Evolutionary conservation across 64 coral and sea anemone genomes (phyloP), one percentile per base, ranked within the genome.

Genomic region (Actinia tenebrosa): DNA sequence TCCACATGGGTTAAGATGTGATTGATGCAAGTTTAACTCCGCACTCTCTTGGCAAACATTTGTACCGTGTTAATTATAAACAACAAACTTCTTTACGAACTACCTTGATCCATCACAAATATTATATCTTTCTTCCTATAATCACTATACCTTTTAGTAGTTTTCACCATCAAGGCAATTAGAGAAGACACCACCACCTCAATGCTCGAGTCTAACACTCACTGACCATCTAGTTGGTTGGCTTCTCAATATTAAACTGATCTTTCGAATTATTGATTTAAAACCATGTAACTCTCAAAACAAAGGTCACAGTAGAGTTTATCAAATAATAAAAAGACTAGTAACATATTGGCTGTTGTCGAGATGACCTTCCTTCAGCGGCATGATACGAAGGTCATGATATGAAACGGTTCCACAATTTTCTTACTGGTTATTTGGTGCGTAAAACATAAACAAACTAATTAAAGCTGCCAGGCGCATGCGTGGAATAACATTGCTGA

Each of bases 381-480:
- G 30, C 30, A 37, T 37, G 30, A 37, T 37, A 37, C 30, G 30
- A 37, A 37, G 30, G 30, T 37, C 30, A 37, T 75, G 25, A 30
- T 30, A 14, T 5, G 69, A 15, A 25, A 75, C 10, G 25, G 11
- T 75, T 26, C 26, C 26, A 75, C 42, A 75, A 30, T 75, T 75
- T 75, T 75, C 26, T 26, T 27, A 37, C 69, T 30, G 11, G 8
- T 66, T 8, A 66, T 3, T 23, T 23, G 63, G 63, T 20, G 7
- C 22, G 63, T n/a, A 75, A 42, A 75, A 75, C 25, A 25, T 75
- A 75, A 75, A 75, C 69, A 75, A 75, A 75, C 25, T 75, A 37
- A 75, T 75, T 75, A 3, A 42, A 75, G 25, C 26, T 75, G 25
- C 69, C 25, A 8, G 3, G 69, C 69, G 69, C 69, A 66, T 66